Base-by-base conservation (phyloP, 2,797 vertebrate species). In the Mionectes olivaceus region DNA sequence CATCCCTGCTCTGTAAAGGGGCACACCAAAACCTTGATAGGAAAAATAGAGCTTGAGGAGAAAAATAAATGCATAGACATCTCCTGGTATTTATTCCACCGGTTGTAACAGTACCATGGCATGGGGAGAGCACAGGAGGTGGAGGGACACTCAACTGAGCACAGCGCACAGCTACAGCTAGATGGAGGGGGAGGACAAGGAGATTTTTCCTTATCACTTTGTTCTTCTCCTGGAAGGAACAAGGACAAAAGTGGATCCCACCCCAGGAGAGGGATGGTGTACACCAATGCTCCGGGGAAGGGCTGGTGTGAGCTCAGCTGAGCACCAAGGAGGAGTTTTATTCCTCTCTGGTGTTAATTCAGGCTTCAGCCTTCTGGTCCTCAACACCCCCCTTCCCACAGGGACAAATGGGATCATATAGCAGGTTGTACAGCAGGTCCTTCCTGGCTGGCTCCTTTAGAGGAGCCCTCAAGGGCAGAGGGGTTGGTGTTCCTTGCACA, bases 61-160 rank as follows among this genome's bases (percentile, higher is more conserved):
- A 82, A 53, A 78, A 82, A 33, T 0, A 8, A 79, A 32, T 96
- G 97, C 96, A 97, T 97, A 97, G 96, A 97, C 95, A 95, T 92
- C 83, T 91, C 96, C 95, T 95, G 95, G 83, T 91, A 80, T 97
- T 97, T 97, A 97, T 97, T 97, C 96, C 96, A 87, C 65, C 56
- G 44, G 73, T 82, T 89, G n/a, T 47, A 92, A 90, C 73, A 65
- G 92, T 92, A 76, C 93, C 77, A 5, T 39, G 93, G 91, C 88
- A 89, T 8, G 11, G 87, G 94, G 81, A 85, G 41, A 57, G 93
- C 68, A 84, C 13, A 19, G 86, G 79, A 89, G 87, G 83, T 35
- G 86, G 37, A 56, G 78, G 44, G 82, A 91, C 80, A 94, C 86
- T 77, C 73, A 11, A 24, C 60, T 1, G 68, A 80, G 73, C 85